Evolutionary conservation across 1,140 invertebrate species (phyloP).

Genomic region (Bombus vancouverensis): DNA sequence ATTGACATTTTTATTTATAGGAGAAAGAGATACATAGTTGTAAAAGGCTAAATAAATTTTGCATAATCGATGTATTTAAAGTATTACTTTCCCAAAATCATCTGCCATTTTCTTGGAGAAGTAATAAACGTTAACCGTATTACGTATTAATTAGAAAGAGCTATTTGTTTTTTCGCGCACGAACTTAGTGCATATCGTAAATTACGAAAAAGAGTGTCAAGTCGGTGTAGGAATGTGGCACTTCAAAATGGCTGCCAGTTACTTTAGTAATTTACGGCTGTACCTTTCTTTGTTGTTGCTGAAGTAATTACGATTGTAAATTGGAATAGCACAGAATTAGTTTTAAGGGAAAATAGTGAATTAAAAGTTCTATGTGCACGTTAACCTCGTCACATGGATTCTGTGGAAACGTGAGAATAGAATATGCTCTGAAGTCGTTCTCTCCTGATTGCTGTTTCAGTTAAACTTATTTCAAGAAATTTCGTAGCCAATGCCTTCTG

Average conservation of each 20-base stretch:
- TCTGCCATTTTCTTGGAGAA: neutral
- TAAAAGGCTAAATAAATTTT: constrained; percentile 31
- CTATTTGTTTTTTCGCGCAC: constrained; percentile 45
- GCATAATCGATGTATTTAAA: neutral
- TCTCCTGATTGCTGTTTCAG: constrained; percentile 64
- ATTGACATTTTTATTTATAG: constrained; percentile 42
- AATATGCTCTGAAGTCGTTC: constrained; percentile 74
- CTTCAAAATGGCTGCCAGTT: constrained; percentile 84
- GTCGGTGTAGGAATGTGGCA: constrained; percentile 82
- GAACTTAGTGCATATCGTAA: constrained; percentile 65
- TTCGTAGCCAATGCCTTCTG: constrained; percentile 30
- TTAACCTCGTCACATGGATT: constrained; percentile 48
- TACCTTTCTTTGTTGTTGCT: constrained; percentile 82
- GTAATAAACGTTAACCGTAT: neutral
- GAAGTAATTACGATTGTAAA: constrained; percentile 71
- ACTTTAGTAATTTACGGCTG: constrained; percentile 83
- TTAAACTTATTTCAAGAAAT: constrained; percentile 62
- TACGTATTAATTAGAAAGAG: constrained; percentile 16
- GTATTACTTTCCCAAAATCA: constrained; percentile 1
- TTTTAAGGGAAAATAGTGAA: constrained; percentile 60
- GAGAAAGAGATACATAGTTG: neutral
- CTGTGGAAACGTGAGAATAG: constrained; percentile 62
- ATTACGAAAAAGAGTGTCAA: constrained; percentile 81
- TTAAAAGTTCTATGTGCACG: constrained; percentile 54
- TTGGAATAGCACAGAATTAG: constrained; percentile 55